These are phyloP conservation scores for Punctoribates punctum DNA, from an alignment of 2,888 invertebrate genomes.

Conservation along the genomic window DNA sequence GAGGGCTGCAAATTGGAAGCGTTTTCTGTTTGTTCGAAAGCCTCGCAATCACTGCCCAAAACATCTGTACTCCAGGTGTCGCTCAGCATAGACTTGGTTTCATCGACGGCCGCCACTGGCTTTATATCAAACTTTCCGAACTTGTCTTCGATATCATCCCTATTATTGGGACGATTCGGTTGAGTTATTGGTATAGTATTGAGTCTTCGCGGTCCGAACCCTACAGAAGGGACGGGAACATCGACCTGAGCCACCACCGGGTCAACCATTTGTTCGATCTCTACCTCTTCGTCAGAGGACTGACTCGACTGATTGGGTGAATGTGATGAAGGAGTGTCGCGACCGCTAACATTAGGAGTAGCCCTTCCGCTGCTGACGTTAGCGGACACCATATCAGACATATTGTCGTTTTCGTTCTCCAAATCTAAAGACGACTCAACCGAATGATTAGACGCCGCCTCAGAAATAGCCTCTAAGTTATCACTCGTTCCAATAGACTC, in stretches of 20 bases:
- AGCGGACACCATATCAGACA: slow-evolving; percentile 95
- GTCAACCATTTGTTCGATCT: slow-evolving; percentile 45
- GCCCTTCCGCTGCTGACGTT: slow-evolving; percentile 76
- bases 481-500: slow-evolving; percentile 71
- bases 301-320: slow-evolving; percentile 45
- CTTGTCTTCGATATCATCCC: slow-evolving; percentile 94
- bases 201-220: background rate
- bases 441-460: slow-evolving; percentile 92
- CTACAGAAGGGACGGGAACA: background rate
- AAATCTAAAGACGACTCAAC: slow-evolving; percentile 71
- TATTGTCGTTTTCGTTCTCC: slow-evolving; percentile 76
- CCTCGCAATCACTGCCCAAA: slow-evolving; percentile 91
- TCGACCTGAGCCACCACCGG: slow-evolving; percentile 43
- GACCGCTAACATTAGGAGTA: slow-evolving; percentile 90
- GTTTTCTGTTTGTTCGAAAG: slow-evolving; percentile 69
- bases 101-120: slow-evolving; percentile 71
- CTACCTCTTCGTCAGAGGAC: slow-evolving; percentile 47
- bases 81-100: slow-evolving; percentile 92
- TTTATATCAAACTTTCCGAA: slow-evolving; percentile 98
- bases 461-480: slow-evolving; percentile 89
- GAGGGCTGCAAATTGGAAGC: background rate
- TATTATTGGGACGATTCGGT: slow-evolving; percentile 56
- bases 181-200: slow-evolving; percentile 27
- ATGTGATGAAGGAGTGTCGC: slow-evolving; percentile 93
- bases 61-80: slow-evolving; percentile 99